A percentile compares a stretch with the other conserved stretches of the same genome.
Evolutionary conservation across 2,113 vertebrate genomes (phyloP).

Genomic region (Nannospalax galili): DNA sequence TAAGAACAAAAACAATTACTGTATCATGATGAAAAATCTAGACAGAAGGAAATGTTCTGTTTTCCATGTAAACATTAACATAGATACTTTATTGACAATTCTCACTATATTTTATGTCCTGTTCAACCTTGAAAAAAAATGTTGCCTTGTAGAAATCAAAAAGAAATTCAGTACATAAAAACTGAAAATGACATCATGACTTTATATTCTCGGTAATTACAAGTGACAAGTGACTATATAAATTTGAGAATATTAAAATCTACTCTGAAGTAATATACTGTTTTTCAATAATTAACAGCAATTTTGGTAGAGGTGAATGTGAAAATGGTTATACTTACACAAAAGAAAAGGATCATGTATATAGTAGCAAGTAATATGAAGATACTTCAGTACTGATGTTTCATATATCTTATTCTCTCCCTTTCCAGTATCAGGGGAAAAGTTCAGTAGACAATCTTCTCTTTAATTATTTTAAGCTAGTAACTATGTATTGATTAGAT

Average conservation of each 20-base stretch:
- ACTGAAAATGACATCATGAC: neutral
- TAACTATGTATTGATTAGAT: too few relatives aligned
- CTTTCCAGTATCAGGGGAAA: neutral
- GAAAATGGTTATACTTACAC: neutral
- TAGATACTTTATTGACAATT: slow-evolving; percentile 33
- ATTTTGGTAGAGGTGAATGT: neutral
- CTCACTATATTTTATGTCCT: neutral
- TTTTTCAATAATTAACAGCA: neutral
- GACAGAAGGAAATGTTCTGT: neutral
- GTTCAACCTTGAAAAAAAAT: neutral
- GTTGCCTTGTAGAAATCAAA: neutral
- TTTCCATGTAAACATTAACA: slow-evolving; percentile 23
- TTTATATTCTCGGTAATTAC: neutral
- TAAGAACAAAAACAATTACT: slow-evolving; percentile 53
- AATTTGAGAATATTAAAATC: neutral
- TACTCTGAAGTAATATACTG: too few relatives aligned
- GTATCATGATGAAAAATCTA: slow-evolving; percentile 33
- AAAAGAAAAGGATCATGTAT: neutral
- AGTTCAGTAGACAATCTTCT: neutral
- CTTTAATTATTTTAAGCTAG: too few relatives aligned
- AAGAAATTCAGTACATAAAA: neutral
- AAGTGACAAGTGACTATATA: neutral
- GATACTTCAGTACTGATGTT: neutral
- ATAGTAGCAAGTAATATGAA: neutral
- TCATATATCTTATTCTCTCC: neutral